Percentiles rank a stretch among this genome's conserved stretches.
These are phyloP conservation scores for Drosophila miranda DNA, from an alignment of 1,140 invertebrate species.

Conservation along the genomic window DNA sequence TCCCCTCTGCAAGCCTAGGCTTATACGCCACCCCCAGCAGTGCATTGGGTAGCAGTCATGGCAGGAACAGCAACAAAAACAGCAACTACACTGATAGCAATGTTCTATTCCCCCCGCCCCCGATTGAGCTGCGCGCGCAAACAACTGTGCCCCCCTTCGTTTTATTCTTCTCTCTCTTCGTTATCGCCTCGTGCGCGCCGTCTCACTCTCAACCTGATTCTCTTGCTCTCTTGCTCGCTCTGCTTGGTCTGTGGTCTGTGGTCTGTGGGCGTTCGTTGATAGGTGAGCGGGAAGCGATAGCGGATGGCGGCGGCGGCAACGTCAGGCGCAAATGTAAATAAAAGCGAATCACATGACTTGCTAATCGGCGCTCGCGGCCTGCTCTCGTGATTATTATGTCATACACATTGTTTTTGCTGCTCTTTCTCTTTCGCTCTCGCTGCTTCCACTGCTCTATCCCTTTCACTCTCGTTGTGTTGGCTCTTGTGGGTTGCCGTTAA, in stretches of 20 bases:
- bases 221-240: not conserved
- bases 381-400: constrained; percentile 82
- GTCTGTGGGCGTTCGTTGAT: constrained; percentile 9
- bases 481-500: constrained; percentile 37
- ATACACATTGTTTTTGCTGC: constrained; percentile 66
- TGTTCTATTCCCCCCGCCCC: constrained; percentile 22
- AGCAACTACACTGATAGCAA: constrained; percentile 7
- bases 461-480: not conserved
- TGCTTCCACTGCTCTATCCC: constrained; percentile 6
- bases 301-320: constrained; percentile 31
- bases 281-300: constrained; percentile 6
- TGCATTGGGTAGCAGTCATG: constrained; percentile 46
- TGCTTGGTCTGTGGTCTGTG: not conserved
- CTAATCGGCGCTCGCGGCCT: constrained; percentile 80
- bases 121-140: constrained; percentile 55
- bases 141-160: constrained; percentile 43
- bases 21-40: constrained; percentile 33
- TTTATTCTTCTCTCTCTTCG: constrained; percentile 12
- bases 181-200: constrained; percentile 47
- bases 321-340: constrained; percentile 81
- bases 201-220: constrained; percentile 21
- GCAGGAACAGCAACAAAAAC: constrained; percentile 20
- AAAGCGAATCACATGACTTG: constrained; percentile 82
- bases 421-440: constrained; percentile 7
- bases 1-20: constrained; percentile 2